Conservation (phyloP, 2,888 invertebrate genomes). For the Melangyna quadrimaculata region DNA sequence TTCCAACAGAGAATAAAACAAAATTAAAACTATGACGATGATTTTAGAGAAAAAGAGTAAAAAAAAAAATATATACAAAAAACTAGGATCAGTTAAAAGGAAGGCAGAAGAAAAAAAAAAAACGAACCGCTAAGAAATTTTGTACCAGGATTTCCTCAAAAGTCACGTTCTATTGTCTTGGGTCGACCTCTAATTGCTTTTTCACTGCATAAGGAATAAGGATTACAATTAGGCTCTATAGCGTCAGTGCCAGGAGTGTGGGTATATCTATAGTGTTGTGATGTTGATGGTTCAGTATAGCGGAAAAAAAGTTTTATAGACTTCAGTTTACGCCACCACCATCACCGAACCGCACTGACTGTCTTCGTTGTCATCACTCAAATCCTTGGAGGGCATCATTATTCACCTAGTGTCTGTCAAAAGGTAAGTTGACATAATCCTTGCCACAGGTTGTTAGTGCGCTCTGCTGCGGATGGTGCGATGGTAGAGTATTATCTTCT, state of each 20-base stretch:
- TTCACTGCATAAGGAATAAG: constrained; percentile 66
- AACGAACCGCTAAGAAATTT: constrained; percentile 45
- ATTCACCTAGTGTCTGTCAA: constrained; percentile 42
- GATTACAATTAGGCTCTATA: constrained; percentile 62
- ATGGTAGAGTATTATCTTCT: neutral
- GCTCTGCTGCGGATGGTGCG: neutral
- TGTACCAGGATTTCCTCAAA: constrained; percentile 65
- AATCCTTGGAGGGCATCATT: constrained; percentile 42
- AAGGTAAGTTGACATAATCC: constrained; percentile 63
- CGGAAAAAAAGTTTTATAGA: constrained; percentile 16
- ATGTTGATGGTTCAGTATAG: neutral
- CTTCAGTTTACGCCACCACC: neutral
- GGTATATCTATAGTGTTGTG: neutral
- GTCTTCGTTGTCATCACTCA: neutral
- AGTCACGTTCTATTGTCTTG: constrained; percentile 69
- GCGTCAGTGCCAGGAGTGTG: neutral
- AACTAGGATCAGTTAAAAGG: constrained; percentile 9
- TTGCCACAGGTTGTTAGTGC: constrained; percentile 25
- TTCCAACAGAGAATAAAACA: constrained; percentile 17
- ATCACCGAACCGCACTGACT: too few species aligned
- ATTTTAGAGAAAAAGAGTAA: constrained; percentile 13
- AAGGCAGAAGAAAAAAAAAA: constrained; percentile 17
- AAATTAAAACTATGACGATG: constrained; percentile 26
- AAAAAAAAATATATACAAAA: neutral
- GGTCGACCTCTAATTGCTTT: constrained; percentile 71